Evolutionary conservation across 2,888 invertebrate species (phyloP).

Genomic region (Agonopterix subpropinquella): DNA sequence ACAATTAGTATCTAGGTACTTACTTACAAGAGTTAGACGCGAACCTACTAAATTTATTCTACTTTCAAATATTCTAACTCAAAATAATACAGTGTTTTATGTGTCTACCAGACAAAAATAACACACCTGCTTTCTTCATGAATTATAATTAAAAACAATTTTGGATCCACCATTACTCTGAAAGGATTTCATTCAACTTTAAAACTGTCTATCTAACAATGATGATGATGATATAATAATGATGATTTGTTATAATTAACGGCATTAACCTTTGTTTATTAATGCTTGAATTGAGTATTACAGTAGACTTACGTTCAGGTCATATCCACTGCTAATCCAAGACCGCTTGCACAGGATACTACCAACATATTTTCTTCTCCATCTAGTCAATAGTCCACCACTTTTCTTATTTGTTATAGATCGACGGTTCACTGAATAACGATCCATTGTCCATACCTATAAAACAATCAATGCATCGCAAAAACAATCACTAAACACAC

Average conservation of each 20-base stretch:
- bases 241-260: neutral
- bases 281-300: neutral
- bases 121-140: no score
- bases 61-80: no score
- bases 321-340: slow-evolving; percentile 59
- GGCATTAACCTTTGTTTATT: neutral
- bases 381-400: slow-evolving; percentile 54
- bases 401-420: slow-evolving; percentile 46
- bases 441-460: slow-evolving; percentile 46
- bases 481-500: slow-evolving; percentile 31
- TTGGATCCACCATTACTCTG: no score
- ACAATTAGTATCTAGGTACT: no score
- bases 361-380: slow-evolving; percentile 52
- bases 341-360: slow-evolving; percentile 44
- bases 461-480: slow-evolving; percentile 29
- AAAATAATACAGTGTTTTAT: no score
- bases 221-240: no score
- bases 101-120: no score
- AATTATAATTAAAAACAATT: no score
- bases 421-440: slow-evolving; percentile 55
- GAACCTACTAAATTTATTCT: no score
- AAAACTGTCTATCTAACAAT: no score
- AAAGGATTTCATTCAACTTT: no score
- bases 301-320: slow-evolving; percentile 57
- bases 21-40: no score